These are phyloP conservation scores for Zosterops pallidus DNA, from an alignment of 2,113 vertebrate genomes.

Conservation along the genomic window DNA sequence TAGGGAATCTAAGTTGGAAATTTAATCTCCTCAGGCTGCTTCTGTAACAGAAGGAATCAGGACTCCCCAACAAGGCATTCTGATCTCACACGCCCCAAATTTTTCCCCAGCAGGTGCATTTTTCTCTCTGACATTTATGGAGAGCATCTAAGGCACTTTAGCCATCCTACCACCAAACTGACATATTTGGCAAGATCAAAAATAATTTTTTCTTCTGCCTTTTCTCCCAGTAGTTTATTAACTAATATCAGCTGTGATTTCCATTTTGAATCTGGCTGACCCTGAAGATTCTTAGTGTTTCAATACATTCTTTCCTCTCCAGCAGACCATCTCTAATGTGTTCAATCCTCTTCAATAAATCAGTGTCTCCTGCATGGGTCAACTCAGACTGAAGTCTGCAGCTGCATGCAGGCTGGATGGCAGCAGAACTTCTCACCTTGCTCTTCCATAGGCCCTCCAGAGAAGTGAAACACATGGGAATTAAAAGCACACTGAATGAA, in stretches of 20 bases:
- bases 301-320: neutral
- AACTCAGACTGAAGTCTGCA: neutral
- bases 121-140: constrained; percentile 4
- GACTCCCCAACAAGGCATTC: neutral
- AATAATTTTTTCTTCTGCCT: neutral
- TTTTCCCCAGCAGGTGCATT: neutral
- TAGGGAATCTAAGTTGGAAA: neutral
- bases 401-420: neutral
- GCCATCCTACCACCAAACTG: neutral
- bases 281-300: neutral
- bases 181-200: neutral
- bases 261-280: neutral
- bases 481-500: neutral
- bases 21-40: neutral
- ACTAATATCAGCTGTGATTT: neutral
- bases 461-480: neutral
- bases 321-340: neutral
- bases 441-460: neutral
- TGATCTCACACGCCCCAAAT: neutral
- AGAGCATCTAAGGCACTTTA: neutral
- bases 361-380: neutral
- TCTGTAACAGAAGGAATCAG: neutral
- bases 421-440: neutral
- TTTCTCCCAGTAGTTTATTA: neutral
- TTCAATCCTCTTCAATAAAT: constrained; percentile 16